These are phyloP conservation scores for Erpobdella octoculata DNA, from an alignment of 2,888 invertebrate species.

Conservation along the genomic window DNA sequence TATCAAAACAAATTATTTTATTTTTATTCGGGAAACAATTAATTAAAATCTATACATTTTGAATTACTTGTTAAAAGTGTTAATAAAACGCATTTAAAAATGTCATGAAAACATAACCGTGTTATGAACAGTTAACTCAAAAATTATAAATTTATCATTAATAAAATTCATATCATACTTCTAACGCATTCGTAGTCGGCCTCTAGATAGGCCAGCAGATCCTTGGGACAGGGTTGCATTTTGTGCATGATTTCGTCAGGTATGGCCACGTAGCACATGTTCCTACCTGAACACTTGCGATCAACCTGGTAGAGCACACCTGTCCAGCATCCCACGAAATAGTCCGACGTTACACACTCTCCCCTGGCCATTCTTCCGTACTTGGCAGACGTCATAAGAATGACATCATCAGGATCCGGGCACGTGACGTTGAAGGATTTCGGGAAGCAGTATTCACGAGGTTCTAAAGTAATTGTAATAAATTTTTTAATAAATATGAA, in stretches of 20 bases:
- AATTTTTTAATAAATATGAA: too few species aligned
- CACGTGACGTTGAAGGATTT: slow-evolving; percentile 32
- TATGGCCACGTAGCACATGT: slow-evolving; percentile 22
- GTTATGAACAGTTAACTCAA: too few species aligned
- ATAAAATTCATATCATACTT: neutral
- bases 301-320: slow-evolving; percentile 31
- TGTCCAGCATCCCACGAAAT: slow-evolving; percentile 26
- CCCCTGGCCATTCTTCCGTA: slow-evolving; percentile 33
- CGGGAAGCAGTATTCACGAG: slow-evolving; percentile 33
- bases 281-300: slow-evolving; percentile 26
- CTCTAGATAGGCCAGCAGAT: slow-evolving; percentile 31
- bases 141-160: too few species aligned
- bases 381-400: slow-evolving; percentile 31
- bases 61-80: too few species aligned
- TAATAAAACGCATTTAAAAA: too few species aligned
- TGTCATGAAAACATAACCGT: too few species aligned
- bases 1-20: too few species aligned
- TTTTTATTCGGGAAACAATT: too few species aligned
- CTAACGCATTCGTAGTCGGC: slow-evolving; percentile 28
- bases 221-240: slow-evolving; percentile 30
- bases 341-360: slow-evolving; percentile 32
- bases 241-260: slow-evolving; percentile 27
- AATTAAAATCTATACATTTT: too few species aligned
- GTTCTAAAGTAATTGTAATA: slow-evolving; percentile 18
- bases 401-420: slow-evolving; percentile 18